Evolutionary conservation across 2,113 vertebrate species (phyloP).

Genomic region (Colistium nudipinnis): DNA sequence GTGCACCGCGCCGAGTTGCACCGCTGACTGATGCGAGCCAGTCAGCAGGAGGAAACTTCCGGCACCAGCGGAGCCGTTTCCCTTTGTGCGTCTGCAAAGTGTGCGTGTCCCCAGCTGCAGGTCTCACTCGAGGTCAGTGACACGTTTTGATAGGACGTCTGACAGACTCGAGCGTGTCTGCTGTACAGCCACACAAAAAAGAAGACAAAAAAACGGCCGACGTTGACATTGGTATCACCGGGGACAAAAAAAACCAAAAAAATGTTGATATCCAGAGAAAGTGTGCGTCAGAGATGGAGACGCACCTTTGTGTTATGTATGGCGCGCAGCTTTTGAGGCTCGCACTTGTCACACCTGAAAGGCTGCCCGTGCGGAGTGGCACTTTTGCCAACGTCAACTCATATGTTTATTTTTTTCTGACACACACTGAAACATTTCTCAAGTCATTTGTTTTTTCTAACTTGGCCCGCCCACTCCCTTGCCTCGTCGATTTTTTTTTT

Average conservation of each 20-base stretch:
- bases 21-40: slow-evolving; percentile 27
- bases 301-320: background rate
- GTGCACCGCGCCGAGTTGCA: slow-evolving; percentile 22
- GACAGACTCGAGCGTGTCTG: slow-evolving; percentile 7
- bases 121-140: slow-evolving; percentile 37
- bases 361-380: background rate
- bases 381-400: slow-evolving; percentile 8
- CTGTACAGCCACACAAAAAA: slow-evolving; percentile 21
- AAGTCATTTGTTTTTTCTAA: background rate
- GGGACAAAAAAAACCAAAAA: too few relatives aligned
- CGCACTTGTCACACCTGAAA: slow-evolving; percentile 48
- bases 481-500: slow-evolving; percentile 22
- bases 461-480: background rate
- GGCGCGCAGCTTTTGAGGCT: slow-evolving; percentile 2
- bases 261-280: slow-evolving; percentile 2
- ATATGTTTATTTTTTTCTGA: slow-evolving; percentile 25
- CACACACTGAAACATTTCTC: background rate
- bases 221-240: too few relatives aligned
- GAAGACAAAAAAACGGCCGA: too few relatives aligned
- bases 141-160: slow-evolving; percentile 10
- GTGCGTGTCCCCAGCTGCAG: slow-evolving; percentile 23
- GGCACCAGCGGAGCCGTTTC: slow-evolving; percentile 38
- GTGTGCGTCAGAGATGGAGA: slow-evolving; percentile 4
- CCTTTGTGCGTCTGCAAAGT: slow-evolving; percentile 17
- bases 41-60: slow-evolving; percentile 47